Conservation (phyloP, 2,113 vertebrate species). For the rat (Rattus norvegicus) region GRCr8 NC_086032.1:92060001-92060500, state of each 20-base stretch:
- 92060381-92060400: neutral
- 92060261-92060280: neutral
- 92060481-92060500: too few species aligned
- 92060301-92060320: too few species aligned
- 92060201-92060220: neutral
- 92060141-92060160: neutral
- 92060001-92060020: neutral
- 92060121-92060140: neutral
- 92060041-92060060: neutral
- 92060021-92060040: neutral
- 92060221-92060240: too few species aligned
- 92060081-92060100: neutral
- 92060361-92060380: too few species aligned
- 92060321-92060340: neutral
- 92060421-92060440: neutral
- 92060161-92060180: neutral
- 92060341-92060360: neutral
- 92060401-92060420: neutral
- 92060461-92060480: too few species aligned
- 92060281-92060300: too few species aligned
- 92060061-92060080: neutral
- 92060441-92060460: too few species aligned
- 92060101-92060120: neutral
- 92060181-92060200: neutral
- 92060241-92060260: neutral